Percentiles rank a stretch among this genome's conserved stretches.
phyloP scores from a whole-genome alignment of 2,113 vertebrate genomes.

The Mirounga angustirostris region DNA sequence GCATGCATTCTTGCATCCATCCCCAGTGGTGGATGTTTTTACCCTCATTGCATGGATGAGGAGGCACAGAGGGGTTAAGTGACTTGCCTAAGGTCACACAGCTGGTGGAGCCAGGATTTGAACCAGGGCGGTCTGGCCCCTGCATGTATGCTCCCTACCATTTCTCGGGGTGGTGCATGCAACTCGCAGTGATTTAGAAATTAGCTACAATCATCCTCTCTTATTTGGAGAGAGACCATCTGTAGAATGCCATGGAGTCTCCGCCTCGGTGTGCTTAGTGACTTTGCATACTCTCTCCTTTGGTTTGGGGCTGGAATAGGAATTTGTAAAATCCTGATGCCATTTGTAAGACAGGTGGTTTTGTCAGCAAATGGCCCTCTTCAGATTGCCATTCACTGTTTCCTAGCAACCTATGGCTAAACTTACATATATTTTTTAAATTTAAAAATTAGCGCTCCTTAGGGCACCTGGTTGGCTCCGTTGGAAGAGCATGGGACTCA shows the following conservation, averaged over 20 bases:
- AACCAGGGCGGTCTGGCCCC: neutral
- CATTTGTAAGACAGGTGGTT: conserved; percentile 43
- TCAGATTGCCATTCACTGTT: neutral
- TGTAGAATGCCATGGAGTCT: neutral
- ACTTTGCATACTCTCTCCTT: neutral
- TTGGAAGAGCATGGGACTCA: neutral
- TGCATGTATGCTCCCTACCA: neutral
- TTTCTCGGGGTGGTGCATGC: neutral
- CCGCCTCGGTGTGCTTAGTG: neutral
- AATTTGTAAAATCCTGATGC: conserved; percentile 31
- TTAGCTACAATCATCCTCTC: neutral
- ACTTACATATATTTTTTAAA: neutral
- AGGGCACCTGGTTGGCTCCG: neutral
- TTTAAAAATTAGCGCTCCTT: neutral
- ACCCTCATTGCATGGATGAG: neutral
- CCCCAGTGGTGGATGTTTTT: neutral
- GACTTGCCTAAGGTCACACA: neutral
- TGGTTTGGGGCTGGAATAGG: conserved; percentile 8
- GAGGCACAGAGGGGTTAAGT: neutral
- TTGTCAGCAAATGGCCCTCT: conserved; percentile 21
- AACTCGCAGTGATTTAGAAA: neutral
- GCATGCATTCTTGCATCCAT: neutral
- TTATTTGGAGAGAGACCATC: neutral
- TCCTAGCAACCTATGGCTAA: conserved; percentile 1
- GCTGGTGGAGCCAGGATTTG: neutral